phyloP scores from a whole-genome alignment of 2,797 vertebrate genomes.

The Prunella strophiata region DNA sequence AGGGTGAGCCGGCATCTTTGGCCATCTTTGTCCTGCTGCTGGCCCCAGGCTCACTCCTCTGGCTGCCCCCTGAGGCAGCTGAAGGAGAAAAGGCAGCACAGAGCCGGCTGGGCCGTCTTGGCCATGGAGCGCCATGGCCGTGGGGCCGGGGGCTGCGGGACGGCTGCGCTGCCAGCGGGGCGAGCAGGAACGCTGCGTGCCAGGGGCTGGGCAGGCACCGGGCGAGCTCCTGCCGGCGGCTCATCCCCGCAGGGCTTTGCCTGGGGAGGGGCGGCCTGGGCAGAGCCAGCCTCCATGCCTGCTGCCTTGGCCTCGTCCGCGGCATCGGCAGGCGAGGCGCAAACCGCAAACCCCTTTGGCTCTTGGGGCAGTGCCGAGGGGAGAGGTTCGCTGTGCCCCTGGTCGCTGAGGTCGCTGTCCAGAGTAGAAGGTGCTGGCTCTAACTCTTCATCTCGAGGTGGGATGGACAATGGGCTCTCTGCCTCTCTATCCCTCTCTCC shows the following conservation, averaged over 20 bases:
- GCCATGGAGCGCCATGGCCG: not conserved
- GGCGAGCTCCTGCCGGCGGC: not conserved
- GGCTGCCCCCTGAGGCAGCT: not conserved
- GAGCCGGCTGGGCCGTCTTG: not conserved
- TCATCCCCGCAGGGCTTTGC: not conserved
- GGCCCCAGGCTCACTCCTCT: not conserved
- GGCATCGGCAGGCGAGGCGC: not conserved
- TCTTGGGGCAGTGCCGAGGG: not conserved
- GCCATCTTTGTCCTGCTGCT: rapidly evolving
- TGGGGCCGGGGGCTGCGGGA: not conserved
- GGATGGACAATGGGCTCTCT: no score
- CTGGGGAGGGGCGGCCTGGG: not conserved
- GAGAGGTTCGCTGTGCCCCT: no score
- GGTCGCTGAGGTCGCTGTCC: no score
- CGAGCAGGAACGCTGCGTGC: not conserved
- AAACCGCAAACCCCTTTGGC: not conserved
- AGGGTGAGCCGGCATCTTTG: no score
- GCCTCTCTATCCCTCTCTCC: no score
- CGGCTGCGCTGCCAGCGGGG: not conserved
- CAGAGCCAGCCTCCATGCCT: not conserved
- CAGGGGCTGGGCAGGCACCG: not conserved
- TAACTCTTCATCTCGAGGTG: no score
- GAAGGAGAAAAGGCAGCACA: not conserved
- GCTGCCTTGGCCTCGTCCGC: rapidly evolving
- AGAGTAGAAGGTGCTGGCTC: no score